Evolutionary conservation across 1,140 invertebrate species (phyloP).

Genomic region (Drosophila oshimai): DNA sequence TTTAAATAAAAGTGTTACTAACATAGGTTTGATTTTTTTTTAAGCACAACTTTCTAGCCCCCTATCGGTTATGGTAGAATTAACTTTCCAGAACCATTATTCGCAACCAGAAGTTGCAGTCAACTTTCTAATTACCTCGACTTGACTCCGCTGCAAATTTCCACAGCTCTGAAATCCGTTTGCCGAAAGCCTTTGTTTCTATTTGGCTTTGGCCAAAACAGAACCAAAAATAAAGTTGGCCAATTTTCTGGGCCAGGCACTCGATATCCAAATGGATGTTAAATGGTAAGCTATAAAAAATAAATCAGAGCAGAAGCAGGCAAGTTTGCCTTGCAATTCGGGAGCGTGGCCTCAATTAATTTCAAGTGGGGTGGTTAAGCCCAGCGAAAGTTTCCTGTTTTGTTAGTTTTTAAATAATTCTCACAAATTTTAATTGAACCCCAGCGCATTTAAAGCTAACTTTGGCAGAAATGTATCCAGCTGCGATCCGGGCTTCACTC

Average conservation of each 20-base stretch:
- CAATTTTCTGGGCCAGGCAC: slow-evolving; percentile 54
- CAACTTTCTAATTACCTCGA: slow-evolving; percentile 55
- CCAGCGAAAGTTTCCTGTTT: slow-evolving; percentile 57
- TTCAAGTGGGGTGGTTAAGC: slow-evolving; percentile 25
- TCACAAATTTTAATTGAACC: slow-evolving; percentile 68
- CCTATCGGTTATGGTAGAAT: slow-evolving; percentile 3
- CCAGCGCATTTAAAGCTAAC: slow-evolving; percentile 44
- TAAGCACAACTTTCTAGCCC: neutral
- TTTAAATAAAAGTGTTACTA: neutral
- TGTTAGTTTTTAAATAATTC: slow-evolving; percentile 69
- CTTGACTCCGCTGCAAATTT: slow-evolving; percentile 26
- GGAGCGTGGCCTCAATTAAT: slow-evolving; percentile 55
- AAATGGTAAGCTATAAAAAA: slow-evolving; percentile 33
- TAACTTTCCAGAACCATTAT: slow-evolving; percentile 23
- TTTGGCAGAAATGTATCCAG: slow-evolving; percentile 49
- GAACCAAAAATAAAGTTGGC: slow-evolving; percentile 39
- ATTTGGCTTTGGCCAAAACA: slow-evolving; percentile 31
- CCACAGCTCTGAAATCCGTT: slow-evolving; percentile 23
- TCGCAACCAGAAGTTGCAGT: slow-evolving; percentile 19
- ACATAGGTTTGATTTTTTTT: neutral
- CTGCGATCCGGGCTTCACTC: slow-evolving; percentile 61
- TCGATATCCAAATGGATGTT: slow-evolving; percentile 61
- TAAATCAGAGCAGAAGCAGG: slow-evolving; percentile 16
- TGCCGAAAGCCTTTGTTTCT: slow-evolving; percentile 33
- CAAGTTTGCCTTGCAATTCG: slow-evolving; percentile 20